Base-by-base conservation (phyloP, 2,888 invertebrate genomes). In the Stenichneumon culpator region DNA sequence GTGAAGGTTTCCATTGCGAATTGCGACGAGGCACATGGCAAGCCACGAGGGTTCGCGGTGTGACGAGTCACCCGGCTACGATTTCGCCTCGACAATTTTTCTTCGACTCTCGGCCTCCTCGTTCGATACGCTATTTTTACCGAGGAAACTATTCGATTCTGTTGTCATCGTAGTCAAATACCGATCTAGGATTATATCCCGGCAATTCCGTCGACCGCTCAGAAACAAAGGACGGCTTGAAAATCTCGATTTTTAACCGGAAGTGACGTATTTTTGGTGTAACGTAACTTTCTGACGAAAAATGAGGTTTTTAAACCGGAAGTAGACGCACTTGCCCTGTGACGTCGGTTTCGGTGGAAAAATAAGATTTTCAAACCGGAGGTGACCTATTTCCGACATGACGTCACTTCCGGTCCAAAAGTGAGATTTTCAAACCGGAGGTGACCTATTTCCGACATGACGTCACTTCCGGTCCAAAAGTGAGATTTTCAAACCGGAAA, bases 41-140 rank as follows among this genome's bases (percentile, higher is more conserved):
- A 54, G 82, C 25, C 75, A 84, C 87, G 86, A 65, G 84, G 91
- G 84, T 81, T 69, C 7, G 75, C 83, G 68, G 25, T 77, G 65
- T 78, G 70, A 84, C 77, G 47, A 68, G 32, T 72, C 44, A 16
- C 3, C 3, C 14, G 47, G 7, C 9, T 19, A 11, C 7, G n/a
- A 39, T 52, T 1, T 57, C 39, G 52, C 32, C 32, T 52, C 19
- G n/a, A 39, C 9, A 69, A 28, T 75, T 52, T 36, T 57, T 22
- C 16, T 14, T 6, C 14, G 22, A 22, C 22, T 25, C 25, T 11
- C 11, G 16, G 11, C 22, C 22, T 25, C 14, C 4, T 25, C 50
- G n/a, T 32, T 9, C 19, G 36, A 19, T 19, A 5, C 6, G 11
- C 54, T 72, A 39, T 73, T 60, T 47, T 60, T 28, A 25, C 25